phyloP scores from a whole-genome alignment of 2,113 vertebrate species.

The Oxyruncus cristatus region DNA sequence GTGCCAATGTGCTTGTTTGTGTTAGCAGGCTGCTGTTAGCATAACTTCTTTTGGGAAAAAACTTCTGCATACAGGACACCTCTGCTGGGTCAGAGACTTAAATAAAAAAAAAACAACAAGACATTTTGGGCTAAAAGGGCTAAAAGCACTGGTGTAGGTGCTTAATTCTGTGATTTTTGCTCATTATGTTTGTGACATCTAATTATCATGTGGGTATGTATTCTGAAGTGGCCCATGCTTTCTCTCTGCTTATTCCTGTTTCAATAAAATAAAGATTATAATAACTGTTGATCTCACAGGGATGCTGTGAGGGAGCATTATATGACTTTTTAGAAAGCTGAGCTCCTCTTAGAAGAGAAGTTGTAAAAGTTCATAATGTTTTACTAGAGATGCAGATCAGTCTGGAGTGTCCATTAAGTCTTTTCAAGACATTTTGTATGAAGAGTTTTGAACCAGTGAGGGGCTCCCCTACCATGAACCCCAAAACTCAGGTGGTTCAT shows the following conservation, averaged over 20 bases:
- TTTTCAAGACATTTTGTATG: background rate
- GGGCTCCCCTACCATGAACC: background rate
- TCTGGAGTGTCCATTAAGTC: background rate
- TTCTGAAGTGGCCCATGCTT: background rate
- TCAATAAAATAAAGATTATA: background rate
- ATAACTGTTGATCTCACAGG: background rate
- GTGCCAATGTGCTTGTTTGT: background rate
- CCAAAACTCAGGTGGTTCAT: background rate
- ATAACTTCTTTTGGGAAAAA: background rate
- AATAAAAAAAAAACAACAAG: background rate
- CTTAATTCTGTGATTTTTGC: background rate
- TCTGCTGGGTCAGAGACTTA: background rate
- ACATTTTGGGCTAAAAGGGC: background rate
- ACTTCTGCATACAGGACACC: background rate
- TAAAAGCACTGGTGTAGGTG: background rate
- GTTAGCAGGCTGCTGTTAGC: background rate
- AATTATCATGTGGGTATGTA: background rate
- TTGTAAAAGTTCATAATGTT: background rate
- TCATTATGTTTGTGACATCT: background rate
- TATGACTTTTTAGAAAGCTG: background rate
- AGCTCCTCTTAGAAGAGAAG: background rate
- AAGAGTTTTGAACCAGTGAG: background rate
- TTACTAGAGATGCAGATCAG: background rate
- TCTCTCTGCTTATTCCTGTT: background rate
- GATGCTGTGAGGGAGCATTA: background rate